Base-by-base conservation (phyloP, 2,888 invertebrate genomes). In the Camponotus fellah region DNA sequence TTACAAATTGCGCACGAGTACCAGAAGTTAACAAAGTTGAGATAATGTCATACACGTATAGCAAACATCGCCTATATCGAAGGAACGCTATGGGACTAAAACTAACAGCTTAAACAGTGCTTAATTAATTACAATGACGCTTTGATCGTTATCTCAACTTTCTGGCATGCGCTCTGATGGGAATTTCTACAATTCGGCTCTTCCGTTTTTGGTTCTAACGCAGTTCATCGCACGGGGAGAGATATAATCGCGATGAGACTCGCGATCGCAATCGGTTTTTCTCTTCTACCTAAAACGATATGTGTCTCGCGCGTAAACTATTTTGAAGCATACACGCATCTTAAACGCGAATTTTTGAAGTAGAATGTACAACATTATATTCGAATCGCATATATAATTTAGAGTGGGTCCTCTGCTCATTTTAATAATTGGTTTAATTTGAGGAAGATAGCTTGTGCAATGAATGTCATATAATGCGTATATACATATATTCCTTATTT, bases 121-220 rank as follows among this genome's bases (percentile, higher is more conserved):
- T 69, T 69, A 60, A 46, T 79, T 60, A 69, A 58, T 60, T 58
- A 69, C 34, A 69, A n/a, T 53, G 17, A 79, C 21, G 56, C n/a
- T 58, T 66, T 37, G 14, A 56, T 68, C 46, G 69, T 69, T 60
- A 79, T 58, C 69, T 69, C 69, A 69, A 79, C 60, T 79, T 79
- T 58, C 37, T 69, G 58, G 46, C 69, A 32, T 43, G 21, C 43
- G 9, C 26, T 17, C 14, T 56, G 43, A 34, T 21, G 69, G 34
- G 34, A 60, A 46, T 34, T 34, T 66, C 1, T 69, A 49, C 17
- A 34, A 58, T 68, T 79, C 34, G 34, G 34, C 56, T 60, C 37
- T 43, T 77, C 26, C 65, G 32, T 37, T 53, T 26, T 8, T 14
- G 9, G 2, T 56, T 68, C 32, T 68, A 66, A 53, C 21, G 10